Conservation (phyloP, 2,113 vertebrate genomes). For the Pontoporia blainvillei region DNA sequence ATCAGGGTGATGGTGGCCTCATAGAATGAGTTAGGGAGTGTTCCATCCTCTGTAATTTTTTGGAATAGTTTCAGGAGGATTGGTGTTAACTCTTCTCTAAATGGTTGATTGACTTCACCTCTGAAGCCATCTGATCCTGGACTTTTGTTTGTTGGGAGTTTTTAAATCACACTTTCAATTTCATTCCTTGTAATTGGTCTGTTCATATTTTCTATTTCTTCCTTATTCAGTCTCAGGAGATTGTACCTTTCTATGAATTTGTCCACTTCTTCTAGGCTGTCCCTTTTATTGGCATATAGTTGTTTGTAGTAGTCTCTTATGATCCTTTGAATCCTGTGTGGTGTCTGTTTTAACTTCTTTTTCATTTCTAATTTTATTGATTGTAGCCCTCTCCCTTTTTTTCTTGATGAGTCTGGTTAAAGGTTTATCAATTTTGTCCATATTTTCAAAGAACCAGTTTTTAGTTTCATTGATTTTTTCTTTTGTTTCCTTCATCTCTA, state of each 20-base stretch:
- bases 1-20: too few relatives aligned
- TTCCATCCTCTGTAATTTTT: too few relatives aligned
- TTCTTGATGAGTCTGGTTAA: neutral
- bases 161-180: neutral
- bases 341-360: neutral
- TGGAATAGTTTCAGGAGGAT: too few relatives aligned
- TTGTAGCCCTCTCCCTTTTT: neutral
- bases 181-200: neutral
- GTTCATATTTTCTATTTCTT: neutral
- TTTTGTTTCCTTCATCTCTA: neutral
- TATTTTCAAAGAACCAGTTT: neutral
- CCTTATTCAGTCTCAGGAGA: neutral
- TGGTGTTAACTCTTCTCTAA: too few relatives aligned
- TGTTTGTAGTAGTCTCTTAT: neutral
- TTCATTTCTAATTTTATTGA: neutral
- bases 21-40: too few relatives aligned
- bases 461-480: neutral
- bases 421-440: neutral
- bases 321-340: neutral
- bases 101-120: too few relatives aligned
- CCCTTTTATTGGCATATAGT: neutral
- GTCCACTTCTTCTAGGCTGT: neutral
- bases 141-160: too few relatives aligned
- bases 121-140: too few relatives aligned
- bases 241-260: neutral